Evolutionary conservation across 2,797 vertebrate genomes (phyloP).

Genomic region (Falco peregrinus): DNA sequence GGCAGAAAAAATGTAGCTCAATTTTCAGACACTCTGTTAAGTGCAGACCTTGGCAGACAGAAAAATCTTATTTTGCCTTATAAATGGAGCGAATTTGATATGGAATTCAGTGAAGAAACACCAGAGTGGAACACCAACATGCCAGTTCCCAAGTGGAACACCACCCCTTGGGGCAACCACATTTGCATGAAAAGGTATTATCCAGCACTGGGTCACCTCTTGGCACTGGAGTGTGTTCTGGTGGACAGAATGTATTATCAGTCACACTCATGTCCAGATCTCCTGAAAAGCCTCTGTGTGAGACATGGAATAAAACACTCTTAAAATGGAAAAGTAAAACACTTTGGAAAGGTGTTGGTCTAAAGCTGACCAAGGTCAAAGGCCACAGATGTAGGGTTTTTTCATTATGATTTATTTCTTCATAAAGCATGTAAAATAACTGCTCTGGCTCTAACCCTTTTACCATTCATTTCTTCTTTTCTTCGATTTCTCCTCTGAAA

Average conservation of each 20-base stretch:
- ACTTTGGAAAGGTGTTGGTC: background rate
- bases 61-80: background rate
- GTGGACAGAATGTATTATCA: background rate
- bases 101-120: background rate
- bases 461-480: background rate
- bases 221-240: background rate
- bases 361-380: background rate
- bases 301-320: background rate
- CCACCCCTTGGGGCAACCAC: background rate
- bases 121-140: background rate
- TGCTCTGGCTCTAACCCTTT: background rate
- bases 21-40: conserved; percentile 21
- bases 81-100: background rate
- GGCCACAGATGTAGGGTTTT: background rate
- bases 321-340: background rate
- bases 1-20: background rate
- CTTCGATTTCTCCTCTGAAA: background rate
- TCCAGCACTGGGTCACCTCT: background rate
- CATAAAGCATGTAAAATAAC: background rate
- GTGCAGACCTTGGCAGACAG: background rate
- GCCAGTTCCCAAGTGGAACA: background rate
- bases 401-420: background rate
- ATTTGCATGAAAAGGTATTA: background rate
- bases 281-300: background rate
- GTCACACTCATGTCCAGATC: background rate